Evolutionary conservation across 2,113 vertebrate species (phyloP).

Genomic region (Onychostruthus taczanowskii): DNA sequence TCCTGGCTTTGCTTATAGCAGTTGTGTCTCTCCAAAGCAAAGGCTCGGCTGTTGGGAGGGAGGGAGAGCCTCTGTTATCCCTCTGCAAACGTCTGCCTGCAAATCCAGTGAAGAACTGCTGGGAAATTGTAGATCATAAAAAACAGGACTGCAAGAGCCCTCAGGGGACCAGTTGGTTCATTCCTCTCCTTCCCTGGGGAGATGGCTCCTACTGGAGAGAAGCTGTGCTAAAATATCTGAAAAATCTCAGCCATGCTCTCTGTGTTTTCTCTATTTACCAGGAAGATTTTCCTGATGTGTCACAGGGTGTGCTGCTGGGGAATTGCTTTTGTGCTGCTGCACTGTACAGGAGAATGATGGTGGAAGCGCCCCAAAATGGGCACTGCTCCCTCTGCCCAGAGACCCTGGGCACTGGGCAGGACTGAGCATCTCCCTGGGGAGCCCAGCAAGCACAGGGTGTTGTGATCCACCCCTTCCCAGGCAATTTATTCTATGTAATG

Average conservation of each 20-base stretch:
- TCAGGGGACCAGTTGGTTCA: background rate
- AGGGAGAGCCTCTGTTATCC: background rate
- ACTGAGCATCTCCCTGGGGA: background rate
- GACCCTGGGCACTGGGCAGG: background rate
- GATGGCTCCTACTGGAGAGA: background rate
- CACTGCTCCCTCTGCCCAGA: background rate
- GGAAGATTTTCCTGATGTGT: background rate
- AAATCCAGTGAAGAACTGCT: background rate
- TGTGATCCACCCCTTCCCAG: background rate
- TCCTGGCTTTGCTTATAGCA: background rate
- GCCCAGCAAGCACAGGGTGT: background rate
- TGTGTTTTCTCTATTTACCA: background rate
- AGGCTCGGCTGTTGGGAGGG: background rate
- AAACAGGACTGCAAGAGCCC: background rate
- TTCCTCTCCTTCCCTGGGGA: background rate
- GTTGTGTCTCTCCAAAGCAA: rapidly evolving
- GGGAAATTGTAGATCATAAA: background rate
- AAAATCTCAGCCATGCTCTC: conserved; percentile 2
- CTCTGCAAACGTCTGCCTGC: background rate
- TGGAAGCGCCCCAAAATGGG: background rate
- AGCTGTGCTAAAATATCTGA: background rate
- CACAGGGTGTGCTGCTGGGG: background rate
- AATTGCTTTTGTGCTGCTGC: background rate
- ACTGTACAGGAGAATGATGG: rapidly evolving
- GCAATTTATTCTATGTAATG: background rate